phyloP scores from a whole-genome alignment of 1,140 invertebrate species.

The Oedothorax gibbosus region DNA sequence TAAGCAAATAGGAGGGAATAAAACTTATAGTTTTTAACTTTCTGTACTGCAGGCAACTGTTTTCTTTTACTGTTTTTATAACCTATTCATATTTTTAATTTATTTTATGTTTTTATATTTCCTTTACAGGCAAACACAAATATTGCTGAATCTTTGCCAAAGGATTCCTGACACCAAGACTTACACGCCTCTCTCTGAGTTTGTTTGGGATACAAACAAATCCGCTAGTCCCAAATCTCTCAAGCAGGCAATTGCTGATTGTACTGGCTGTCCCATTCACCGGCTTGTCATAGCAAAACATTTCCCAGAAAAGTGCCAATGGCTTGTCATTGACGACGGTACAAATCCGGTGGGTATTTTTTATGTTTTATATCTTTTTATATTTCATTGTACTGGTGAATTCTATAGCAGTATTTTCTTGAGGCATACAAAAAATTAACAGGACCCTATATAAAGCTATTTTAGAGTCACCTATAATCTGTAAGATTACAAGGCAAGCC shows the following conservation, averaged over 20 bases:
- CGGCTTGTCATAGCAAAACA: conserved; percentile 49
- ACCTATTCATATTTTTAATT: not conserved
- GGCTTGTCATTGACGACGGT: conserved; percentile 54
- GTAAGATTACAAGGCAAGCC: too few species aligned
- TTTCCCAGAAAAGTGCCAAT: conserved; percentile 56
- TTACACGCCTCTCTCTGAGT: conserved; percentile 38
- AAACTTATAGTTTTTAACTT: too few species aligned
- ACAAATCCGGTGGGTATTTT: conserved; percentile 39
- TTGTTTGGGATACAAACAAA: conserved; percentile 50
- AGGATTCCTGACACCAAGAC: conserved; percentile 39
- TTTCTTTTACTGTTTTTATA: too few species aligned
- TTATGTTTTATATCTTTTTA: not conserved
- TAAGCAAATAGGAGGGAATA: too few species aligned
- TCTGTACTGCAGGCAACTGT: too few species aligned
- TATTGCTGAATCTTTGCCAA: conserved; percentile 48
- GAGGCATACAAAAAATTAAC: too few species aligned
- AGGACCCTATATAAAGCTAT: too few species aligned
- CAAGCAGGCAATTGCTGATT: conserved; percentile 40
- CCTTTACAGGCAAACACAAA: conserved; percentile 42
- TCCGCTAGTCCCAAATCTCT: conserved; percentile 41
- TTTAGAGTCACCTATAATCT: too few species aligned
- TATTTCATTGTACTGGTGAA: too few species aligned
- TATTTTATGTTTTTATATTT: conserved; percentile 8
- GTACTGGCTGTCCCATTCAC: conserved; percentile 5
- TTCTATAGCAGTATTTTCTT: too few species aligned